Percentiles rank a stretch among this genome's conserved stretches.
Conservation (phyloP, 2,888 invertebrate species). For the Calameuta pallipes region DNA sequence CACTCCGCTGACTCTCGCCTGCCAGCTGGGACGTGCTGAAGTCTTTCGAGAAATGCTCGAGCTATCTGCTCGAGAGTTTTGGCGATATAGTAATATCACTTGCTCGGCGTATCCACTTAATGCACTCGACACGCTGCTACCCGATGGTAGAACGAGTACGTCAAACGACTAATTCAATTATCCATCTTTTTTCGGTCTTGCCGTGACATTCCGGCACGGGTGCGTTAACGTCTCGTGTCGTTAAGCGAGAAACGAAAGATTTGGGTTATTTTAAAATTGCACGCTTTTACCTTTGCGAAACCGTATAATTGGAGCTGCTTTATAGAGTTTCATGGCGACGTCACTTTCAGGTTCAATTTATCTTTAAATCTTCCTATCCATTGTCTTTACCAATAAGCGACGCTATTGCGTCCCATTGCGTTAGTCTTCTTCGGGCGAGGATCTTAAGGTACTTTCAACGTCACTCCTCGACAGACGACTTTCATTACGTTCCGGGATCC, state of each 20-base stretch:
- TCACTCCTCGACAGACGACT: neutral
- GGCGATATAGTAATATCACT: conserved; percentile 98
- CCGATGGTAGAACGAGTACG: conserved; percentile 95
- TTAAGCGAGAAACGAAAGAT: neutral
- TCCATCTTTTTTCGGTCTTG: neutral
- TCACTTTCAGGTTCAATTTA: neutral
- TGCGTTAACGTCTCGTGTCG: neutral
- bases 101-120: conserved; percentile 98
- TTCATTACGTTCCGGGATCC: neutral
- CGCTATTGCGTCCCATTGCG: neutral
- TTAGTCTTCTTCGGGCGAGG: neutral
- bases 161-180: conserved; percentile 26
- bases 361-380: neutral
- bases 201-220: neutral
- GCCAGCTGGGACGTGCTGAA: conserved; percentile 94
- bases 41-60: conserved; percentile 99
- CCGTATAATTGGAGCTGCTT: too few species aligned
- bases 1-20: conserved; percentile 95
- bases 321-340: too few species aligned
- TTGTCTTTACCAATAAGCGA: neutral
- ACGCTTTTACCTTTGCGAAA: neutral
- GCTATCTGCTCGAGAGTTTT: conserved; percentile 93
- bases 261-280: neutral
- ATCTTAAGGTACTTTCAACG: neutral
- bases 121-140: conserved; percentile 93